phyloP scores from a whole-genome alignment of 35 echinoderm and acorn worm genomes.

The Heliocidaris erythrogramma region DNA sequence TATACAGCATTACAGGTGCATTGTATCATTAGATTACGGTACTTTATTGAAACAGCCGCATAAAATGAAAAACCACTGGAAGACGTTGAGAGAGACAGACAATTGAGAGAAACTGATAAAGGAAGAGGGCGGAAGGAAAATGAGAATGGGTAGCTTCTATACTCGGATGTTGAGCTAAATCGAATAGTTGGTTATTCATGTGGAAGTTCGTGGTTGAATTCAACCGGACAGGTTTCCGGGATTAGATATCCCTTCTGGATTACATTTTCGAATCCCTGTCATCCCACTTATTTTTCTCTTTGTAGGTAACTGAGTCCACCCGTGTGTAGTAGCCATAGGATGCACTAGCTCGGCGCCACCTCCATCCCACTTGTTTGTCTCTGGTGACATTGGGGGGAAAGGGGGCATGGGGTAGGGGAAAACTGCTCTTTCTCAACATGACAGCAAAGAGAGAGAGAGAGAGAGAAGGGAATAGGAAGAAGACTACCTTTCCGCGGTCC shows the following conservation, averaged over 20 bases:
- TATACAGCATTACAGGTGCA: neutral
- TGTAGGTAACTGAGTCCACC: too few relatives aligned
- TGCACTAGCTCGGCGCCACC: too few relatives aligned
- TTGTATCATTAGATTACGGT: slow-evolving; percentile 5
- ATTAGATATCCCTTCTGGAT: neutral
- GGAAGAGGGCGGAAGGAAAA: neutral
- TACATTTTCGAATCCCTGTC: neutral
- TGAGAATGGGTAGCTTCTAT: neutral
- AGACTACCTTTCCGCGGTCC: too few relatives aligned
- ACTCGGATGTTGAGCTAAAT: neutral
- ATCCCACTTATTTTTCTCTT: too few relatives aligned
- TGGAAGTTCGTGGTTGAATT: neutral
- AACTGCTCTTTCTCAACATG: too few relatives aligned
- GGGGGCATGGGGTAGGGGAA: too few relatives aligned
- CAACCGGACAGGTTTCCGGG: neutral
- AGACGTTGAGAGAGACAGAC: neutral
- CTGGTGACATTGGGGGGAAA: too few relatives aligned
- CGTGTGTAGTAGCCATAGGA: too few relatives aligned
- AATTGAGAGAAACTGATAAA: neutral
- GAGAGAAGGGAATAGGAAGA: too few relatives aligned
- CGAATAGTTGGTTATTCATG: neutral
- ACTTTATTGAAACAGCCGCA: neutral
- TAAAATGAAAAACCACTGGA: neutral
- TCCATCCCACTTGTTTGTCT: too few relatives aligned
- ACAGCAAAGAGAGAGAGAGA: too few relatives aligned